Evolutionary conservation across 2,888 invertebrate genomes (phyloP), one percentile per base, ranked within the genome.

Genomic region (Scaeva pyrastri): DNA sequence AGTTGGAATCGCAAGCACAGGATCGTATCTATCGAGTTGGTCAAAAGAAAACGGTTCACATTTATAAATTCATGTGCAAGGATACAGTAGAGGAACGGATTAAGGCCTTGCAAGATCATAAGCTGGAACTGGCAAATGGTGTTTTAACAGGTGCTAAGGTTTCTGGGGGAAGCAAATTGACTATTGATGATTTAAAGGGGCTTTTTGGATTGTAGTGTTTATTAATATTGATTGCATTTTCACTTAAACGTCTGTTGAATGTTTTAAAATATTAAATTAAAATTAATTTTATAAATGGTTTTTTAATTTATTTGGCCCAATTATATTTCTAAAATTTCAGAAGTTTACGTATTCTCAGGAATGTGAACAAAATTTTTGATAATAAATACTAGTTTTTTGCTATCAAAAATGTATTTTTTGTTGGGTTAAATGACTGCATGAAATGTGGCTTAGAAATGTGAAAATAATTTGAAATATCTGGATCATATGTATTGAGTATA

Each of bases 1-100:
- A 98, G 90, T 93, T 99, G 58, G 99, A 99, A 92, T 94, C 96
- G 55, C 99, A 99, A 92, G 99, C 98, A 0, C 97, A 97, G 93
- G 99, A 99, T 93, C 94, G 99, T 83, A 96, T 99, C 85, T 98
- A 98, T 93, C 93, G 98, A 82, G 95, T 98, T 87, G 98, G 98
- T 0, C 99, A 99, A 92, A 94, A 92, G 62, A 97, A 96, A 90
- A 92, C 94, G 88, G 98, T 98, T 0, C 94, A 94, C 89, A 95
- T 98, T 66, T 97, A 98, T 92, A 97, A 97, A 90, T 96, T 98
- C 91, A 94, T 98, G 90, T 96, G 96, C 89, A 93, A 94, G 79
- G 96, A 97, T 66, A 98, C 98, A 0, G 97, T 99, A 21, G 99
- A 99, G 92, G 96, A 97, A 90, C 94, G 95, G 52, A 98, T 99